Conservation (phyloP, 2,888 invertebrate species). For the Ennomos erosarius region DNA sequence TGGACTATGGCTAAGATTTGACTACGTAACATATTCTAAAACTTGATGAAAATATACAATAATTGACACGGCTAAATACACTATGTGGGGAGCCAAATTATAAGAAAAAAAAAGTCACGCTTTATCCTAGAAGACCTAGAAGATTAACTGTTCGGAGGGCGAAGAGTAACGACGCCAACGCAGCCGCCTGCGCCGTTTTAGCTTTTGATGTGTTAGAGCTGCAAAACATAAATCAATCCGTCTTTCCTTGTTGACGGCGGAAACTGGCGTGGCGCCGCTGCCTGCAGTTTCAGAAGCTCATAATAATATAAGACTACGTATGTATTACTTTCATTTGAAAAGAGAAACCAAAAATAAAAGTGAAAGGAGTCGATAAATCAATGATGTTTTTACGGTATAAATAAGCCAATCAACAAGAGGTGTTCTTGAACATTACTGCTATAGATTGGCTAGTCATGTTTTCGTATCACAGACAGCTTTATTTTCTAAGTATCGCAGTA, state of each 20-base stretch:
- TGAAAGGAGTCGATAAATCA: constrained; percentile 29
- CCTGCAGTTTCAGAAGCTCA: constrained; percentile 28
- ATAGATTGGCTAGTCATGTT: too few relatives aligned
- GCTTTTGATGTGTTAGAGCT: constrained; percentile 36
- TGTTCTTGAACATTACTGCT: not conserved
- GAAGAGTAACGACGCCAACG: constrained; percentile 20
- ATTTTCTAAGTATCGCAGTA: not conserved
- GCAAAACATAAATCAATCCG: constrained; percentile 39
- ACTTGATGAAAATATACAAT: too few relatives aligned
- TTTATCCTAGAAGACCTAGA: constrained; percentile 12
- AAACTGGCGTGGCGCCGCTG: constrained; percentile 28
- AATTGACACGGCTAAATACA: too few relatives aligned
- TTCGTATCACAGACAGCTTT: not conserved
- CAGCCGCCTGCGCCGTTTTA: constrained; percentile 23
- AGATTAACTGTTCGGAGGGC: constrained; percentile 11
- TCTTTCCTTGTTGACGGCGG: constrained; percentile 37
- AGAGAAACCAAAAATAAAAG: constrained; percentile 32
- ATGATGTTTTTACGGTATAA: constrained; percentile 16
- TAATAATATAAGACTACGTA: constrained; percentile 22
- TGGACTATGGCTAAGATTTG: too few relatives aligned
- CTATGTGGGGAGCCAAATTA: too few relatives aligned
- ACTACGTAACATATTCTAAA: too few relatives aligned
- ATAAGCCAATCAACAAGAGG: constrained; percentile 12
- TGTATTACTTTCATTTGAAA: constrained; percentile 27
- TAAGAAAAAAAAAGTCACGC: too few relatives aligned